Conservation (phyloP, 2,797 vertebrate genomes). For the Eidolon dupreanum region DNA sequence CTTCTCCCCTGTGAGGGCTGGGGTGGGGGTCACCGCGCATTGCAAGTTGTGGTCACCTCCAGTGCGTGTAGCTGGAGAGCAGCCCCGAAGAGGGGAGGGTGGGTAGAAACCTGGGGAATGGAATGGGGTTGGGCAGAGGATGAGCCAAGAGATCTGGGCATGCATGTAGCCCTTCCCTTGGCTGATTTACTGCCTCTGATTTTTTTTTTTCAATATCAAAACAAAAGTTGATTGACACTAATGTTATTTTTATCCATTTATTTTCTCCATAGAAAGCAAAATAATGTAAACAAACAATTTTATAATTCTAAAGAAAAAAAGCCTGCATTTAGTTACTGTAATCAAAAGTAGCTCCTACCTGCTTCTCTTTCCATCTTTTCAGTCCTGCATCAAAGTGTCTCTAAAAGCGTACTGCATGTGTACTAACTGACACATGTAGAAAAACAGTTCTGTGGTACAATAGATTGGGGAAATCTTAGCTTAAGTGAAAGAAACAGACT, state of each 20-base stretch:
- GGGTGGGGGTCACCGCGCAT: rapidly evolving
- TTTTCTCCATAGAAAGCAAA: slow-evolving; percentile 34
- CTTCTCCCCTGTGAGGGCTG: neutral
- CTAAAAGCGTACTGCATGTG: neutral
- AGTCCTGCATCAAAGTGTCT: neutral
- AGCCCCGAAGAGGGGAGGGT: neutral
- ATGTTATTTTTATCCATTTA: neutral
- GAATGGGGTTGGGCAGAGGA: neutral
- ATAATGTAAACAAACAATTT: neutral
- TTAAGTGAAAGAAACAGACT: neutral
- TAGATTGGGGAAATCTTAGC: neutral
- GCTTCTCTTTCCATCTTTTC: neutral
- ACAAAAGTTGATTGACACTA: neutral
- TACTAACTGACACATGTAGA: neutral
- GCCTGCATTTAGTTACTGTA: neutral
- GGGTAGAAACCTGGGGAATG: neutral
- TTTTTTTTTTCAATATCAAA: neutral
- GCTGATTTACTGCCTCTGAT: neutral
- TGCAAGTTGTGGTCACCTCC: neutral
- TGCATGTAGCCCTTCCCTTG: neutral
- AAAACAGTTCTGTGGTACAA: neutral
- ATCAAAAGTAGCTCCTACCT: neutral
- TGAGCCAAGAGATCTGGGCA: neutral
- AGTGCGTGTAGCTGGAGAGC: neutral
- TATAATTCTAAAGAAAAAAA: neutral